phyloP scores from a whole-genome alignment of 2,113 vertebrate species.

The Percopsis transmontana region DNA sequence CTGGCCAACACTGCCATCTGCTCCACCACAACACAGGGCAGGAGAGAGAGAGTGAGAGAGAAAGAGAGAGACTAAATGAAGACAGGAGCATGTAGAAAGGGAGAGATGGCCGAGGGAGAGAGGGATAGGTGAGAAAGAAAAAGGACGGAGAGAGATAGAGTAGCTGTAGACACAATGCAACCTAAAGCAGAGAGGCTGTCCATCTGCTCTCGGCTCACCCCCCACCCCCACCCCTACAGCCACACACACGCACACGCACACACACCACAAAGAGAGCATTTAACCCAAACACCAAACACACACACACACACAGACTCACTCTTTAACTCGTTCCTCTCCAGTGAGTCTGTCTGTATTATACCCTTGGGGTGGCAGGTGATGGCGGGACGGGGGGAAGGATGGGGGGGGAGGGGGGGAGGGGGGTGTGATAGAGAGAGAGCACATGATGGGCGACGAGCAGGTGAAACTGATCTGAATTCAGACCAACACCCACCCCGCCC shows the following conservation, averaged over 20 bases:
- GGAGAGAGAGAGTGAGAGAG: conserved; percentile 28
- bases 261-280: conserved; percentile 88
- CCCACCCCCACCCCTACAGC: conserved; percentile 58
- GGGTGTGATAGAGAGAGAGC: conserved; percentile 51
- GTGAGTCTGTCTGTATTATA: conserved; percentile 73
- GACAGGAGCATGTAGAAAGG: conserved; percentile 19
- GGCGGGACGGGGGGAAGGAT: conserved; percentile 61
- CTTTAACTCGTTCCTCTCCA: conserved; percentile 93
- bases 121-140: conserved; percentile 42
- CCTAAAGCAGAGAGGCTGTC: conserved; percentile 75
- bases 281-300: conserved; percentile 85
- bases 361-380: conserved; percentile 63
- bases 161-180: conserved; percentile 78
- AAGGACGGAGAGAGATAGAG: conserved; percentile 61
- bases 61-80: conserved; percentile 69
- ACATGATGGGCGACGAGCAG: conserved; percentile 46
- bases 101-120: conserved; percentile 54
- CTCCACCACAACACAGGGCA: conserved; percentile 89
- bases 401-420: conserved; percentile 3
- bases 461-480: conserved; percentile 75
- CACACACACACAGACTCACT: conserved; percentile 67
- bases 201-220: conserved; percentile 90
- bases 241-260: conserved; percentile 61
- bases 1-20: conserved; percentile 90
- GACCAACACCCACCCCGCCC: conserved; percentile 57